Conservation (phyloP, 2,797 vertebrate species). For the Typhlichthys eigenmanni region DNA sequence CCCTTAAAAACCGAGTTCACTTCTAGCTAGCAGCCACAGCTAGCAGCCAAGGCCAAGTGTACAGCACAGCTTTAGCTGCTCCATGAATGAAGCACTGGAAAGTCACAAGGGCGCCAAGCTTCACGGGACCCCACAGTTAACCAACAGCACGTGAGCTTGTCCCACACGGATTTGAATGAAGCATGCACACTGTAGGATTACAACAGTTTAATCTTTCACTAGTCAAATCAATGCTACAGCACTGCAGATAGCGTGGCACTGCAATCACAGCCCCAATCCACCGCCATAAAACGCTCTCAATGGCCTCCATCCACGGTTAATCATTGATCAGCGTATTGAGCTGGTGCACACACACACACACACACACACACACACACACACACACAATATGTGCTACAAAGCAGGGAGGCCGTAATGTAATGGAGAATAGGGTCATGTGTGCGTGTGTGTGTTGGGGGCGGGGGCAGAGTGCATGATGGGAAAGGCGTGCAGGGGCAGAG, state of each 20-base stretch:
- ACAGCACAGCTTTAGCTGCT: too few relatives aligned
- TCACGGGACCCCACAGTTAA: too few relatives aligned
- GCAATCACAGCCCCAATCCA: constrained; percentile 19
- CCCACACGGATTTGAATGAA: background rate
- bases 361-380: too few relatives aligned
- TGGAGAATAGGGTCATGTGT: constrained; percentile 14
- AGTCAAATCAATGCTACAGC: constrained; percentile 7
- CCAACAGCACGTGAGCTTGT: too few relatives aligned
- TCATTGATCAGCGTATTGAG: constrained; percentile 57
- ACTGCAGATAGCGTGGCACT: background rate
- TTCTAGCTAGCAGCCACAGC: too few relatives aligned
- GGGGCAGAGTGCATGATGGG: background rate
- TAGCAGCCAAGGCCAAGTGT: too few relatives aligned
- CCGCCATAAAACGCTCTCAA: constrained; percentile 43
- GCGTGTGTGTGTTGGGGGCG: background rate
- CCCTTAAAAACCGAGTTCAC: too few relatives aligned
- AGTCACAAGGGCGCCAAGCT: too few relatives aligned
- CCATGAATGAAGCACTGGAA: too few relatives aligned
- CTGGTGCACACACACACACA: too few relatives aligned
- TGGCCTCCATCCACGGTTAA: constrained; percentile 51
- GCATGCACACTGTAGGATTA: constrained; percentile 8
- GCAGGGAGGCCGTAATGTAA: background rate
- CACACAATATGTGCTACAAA: constrained; percentile 43
- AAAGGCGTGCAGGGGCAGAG: background rate
- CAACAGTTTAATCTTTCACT: constrained; percentile 13